These are phyloP conservation scores for Cataglyphis livida DNA, from an alignment of 2,888 invertebrate genomes.

Conservation along the genomic window DNA sequence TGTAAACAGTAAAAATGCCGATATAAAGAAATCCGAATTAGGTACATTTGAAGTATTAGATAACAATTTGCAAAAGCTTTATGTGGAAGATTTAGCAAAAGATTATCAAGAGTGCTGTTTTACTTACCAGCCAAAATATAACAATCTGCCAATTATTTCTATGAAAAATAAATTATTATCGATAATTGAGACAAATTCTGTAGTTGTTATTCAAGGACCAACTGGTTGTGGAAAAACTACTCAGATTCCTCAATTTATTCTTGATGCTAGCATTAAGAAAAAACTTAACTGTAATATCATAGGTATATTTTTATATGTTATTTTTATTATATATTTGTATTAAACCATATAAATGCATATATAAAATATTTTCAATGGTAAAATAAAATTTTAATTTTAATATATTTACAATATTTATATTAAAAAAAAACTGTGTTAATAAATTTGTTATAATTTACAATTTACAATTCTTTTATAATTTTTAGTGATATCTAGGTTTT, in stretches of 20 bases:
- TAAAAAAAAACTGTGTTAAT: neutral
- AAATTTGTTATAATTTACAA: slow-evolving; percentile 35
- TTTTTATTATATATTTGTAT: slow-evolving; percentile 7
- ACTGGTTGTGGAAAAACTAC: slow-evolving; percentile 98
- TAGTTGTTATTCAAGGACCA: slow-evolving; percentile 95
- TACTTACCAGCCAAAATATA: slow-evolving; percentile 72
- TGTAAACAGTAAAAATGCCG: neutral
- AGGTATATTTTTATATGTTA: slow-evolving; percentile 55
- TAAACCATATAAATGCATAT: neutral
- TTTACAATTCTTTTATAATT: slow-evolving; percentile 50
- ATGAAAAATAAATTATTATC: slow-evolving; percentile 88
- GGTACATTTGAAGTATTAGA: slow-evolving; percentile 78
- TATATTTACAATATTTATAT: slow-evolving; percentile 4
- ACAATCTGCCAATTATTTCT: slow-evolving; percentile 76
- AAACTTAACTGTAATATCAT: slow-evolving; percentile 92
- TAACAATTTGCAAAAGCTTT: slow-evolving; percentile 69
- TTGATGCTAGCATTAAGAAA: slow-evolving; percentile 90
- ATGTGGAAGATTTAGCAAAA: slow-evolving; percentile 73
- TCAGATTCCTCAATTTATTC: slow-evolving; percentile 94
- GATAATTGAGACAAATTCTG: slow-evolving; percentile 89
- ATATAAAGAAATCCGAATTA: slow-evolving; percentile 22
- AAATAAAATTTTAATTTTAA: neutral
- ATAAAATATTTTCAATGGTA: neutral
- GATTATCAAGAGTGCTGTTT: slow-evolving; percentile 82
- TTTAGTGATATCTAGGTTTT: neutral